These are phyloP conservation scores for Drosophila nigritarsus DNA, from an alignment of 2,888 invertebrate genomes.

Conservation along the genomic window DNA sequence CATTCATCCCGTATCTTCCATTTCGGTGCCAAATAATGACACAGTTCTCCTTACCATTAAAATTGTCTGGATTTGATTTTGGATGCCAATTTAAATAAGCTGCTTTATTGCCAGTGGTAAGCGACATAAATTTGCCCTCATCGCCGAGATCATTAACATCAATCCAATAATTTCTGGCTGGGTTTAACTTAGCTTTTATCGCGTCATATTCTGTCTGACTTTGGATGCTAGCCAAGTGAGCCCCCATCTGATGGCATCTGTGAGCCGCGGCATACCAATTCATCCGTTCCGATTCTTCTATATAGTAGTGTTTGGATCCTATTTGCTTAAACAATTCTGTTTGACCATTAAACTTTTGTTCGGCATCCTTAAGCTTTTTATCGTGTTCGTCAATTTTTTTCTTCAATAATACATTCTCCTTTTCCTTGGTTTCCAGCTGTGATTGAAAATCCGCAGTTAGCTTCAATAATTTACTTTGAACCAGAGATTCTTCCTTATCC, in stretches of 20 bases:
- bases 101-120: background rate
- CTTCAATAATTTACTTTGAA: background rate
- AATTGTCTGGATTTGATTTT: accelerated
- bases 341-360: background rate
- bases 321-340: background rate
- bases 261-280: slow-evolving; percentile 6
- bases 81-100: background rate
- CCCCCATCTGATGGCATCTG: background rate
- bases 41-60: accelerated
- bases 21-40: accelerated
- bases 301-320: slow-evolving; percentile 1
- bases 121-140: background rate
- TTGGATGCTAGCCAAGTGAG: background rate
- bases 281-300: background rate
- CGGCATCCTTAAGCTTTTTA: background rate
- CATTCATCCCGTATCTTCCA: background rate
- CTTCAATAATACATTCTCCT: accelerated
- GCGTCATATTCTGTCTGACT: background rate
- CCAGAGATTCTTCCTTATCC: no score
- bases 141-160: background rate
- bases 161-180: accelerated
- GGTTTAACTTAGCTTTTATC: background rate
- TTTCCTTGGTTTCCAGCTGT: background rate
- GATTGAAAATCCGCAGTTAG: background rate
- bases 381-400: background rate